Percentiles rank a stretch among this genome's conserved stretches.
Conservation (phyloP, 2,888 invertebrate species). For the Hyles lineata region DNA sequence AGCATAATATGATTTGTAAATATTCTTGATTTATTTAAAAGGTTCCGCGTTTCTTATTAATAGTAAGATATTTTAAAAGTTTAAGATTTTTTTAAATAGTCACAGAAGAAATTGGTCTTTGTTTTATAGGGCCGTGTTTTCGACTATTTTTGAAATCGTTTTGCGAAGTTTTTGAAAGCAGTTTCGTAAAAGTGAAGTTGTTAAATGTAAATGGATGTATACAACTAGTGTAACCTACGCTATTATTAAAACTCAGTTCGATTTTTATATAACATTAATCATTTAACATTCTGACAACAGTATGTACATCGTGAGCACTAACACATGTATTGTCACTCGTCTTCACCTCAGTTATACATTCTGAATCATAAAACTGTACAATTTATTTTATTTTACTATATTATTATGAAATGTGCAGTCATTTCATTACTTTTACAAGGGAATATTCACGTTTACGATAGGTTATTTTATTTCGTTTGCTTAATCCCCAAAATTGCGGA, state of each 20-base stretch:
- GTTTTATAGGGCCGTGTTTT: too few species aligned
- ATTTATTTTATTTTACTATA: slow-evolving; percentile 17
- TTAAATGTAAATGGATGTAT: slow-evolving; percentile 30
- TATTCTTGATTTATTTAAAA: too few species aligned
- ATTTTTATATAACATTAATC: slow-evolving; percentile 29
- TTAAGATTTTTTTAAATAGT: too few species aligned
- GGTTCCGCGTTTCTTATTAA: too few species aligned
- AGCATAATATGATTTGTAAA: too few species aligned
- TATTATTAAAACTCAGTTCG: slow-evolving; percentile 56
- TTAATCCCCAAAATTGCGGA: too few species aligned
- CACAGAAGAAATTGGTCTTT: too few species aligned
- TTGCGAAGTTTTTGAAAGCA: not conserved
- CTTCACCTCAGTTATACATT: slow-evolving; percentile 58
- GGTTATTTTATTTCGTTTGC: too few species aligned
- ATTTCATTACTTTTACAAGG: slow-evolving; percentile 4
- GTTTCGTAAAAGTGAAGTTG: not conserved
- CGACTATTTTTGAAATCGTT: not conserved
- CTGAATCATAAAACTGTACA: slow-evolving; percentile 42
- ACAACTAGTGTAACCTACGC: slow-evolving; percentile 28
- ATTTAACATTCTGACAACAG: slow-evolving; percentile 52
- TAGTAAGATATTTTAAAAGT: too few species aligned
- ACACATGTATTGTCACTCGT: slow-evolving; percentile 75
- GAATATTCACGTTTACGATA: not conserved
- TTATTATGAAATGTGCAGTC: slow-evolving; percentile 24
- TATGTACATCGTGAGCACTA: slow-evolving; percentile 76